These are phyloP conservation scores for Tuta absoluta DNA, from an alignment of 2,888 invertebrate genomes.

Conservation along the genomic window DNA sequence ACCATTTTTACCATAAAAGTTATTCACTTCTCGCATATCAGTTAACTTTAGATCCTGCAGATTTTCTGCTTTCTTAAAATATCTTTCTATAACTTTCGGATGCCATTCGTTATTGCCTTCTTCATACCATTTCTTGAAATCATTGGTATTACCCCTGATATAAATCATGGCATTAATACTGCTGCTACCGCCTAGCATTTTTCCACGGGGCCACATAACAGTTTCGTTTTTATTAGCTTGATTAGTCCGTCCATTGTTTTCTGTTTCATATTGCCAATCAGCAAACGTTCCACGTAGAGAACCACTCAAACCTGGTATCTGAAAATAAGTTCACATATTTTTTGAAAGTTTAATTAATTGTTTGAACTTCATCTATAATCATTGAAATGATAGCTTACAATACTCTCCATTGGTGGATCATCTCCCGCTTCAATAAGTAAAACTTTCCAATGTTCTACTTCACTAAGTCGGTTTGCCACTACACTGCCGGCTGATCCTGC, in stretches of 20 bases:
- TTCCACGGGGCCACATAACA: slow-evolving; percentile 81
- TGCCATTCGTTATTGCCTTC: slow-evolving; percentile 80
- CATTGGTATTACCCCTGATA: slow-evolving; percentile 67
- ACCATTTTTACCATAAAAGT: slow-evolving; percentile 28
- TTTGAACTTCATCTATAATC: no score
- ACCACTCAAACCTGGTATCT: slow-evolving; percentile 23
- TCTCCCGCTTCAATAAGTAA: slow-evolving; percentile 48
- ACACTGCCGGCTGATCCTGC: slow-evolving; percentile 49
- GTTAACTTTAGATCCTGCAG: slow-evolving; percentile 38
- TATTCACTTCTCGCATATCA: slow-evolving; percentile 69
- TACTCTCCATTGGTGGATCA: slow-evolving; percentile 41
- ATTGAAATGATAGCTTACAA: slow-evolving; percentile 1
- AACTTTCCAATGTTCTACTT: slow-evolving; percentile 43
- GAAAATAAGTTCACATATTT: neutral
- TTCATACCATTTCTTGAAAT: slow-evolving; percentile 73
- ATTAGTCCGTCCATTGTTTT: slow-evolving; percentile 86
- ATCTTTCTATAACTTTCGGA: slow-evolving; percentile 69
- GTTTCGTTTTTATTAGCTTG: slow-evolving; percentile 77
- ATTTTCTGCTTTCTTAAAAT: slow-evolving; percentile 76
- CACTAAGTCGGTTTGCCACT: slow-evolving; percentile 47
- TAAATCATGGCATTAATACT: slow-evolving; percentile 79
- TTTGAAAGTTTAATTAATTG: neutral
- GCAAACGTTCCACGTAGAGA: slow-evolving; percentile 59
- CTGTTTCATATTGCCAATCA: slow-evolving; percentile 91
- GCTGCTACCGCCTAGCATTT: slow-evolving; percentile 79